Base-by-base conservation (phyloP, 2,888 invertebrate genomes). In the Hipparchia semele region DNA sequence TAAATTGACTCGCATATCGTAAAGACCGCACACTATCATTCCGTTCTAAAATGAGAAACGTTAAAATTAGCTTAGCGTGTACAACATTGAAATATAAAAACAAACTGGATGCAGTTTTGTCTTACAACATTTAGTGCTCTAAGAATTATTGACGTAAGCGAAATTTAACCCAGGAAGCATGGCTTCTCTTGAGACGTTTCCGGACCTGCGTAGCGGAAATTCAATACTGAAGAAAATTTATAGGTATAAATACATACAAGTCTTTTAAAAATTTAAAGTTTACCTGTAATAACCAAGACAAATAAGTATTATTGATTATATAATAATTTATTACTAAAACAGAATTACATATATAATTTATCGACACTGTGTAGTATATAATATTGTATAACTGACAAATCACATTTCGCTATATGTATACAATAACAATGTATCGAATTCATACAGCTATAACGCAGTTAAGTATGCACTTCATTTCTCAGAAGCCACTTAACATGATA, bases 11-110 rank as follows among this genome's bases (percentile, higher is more conserved):
- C 49, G 33, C 33, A 59, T 39, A 33, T 23, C 33, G 59, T 59
- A 56, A 56, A 67, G 67, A 67, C 13, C 56, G 56, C 56, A 58
- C 46, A 65, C 53, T 65, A 53, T 65, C 65, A 53, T 65, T 45
- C 45, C 56, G 10, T 46, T 45, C 67, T 67, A 67, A 56, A 67
- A 67, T 67, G 56, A 67, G 56, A 13, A 58, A 6, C 7, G 54
- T 39, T 67, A 67, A 56, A 58, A 58, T 67, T 67, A 58, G 56
- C 45, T 54, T 39, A 39, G 6, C 56, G 13, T 67, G 9, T 23
- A 56, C n/a, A 56, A 56, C 67, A 67, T 46, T 45, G 45, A 56
- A 5, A 56, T n/a, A 3, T 56, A 45, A 56, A 67, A 67, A 56
- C n/a, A 45, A 67, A 45, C 13, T 67, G 13, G 46, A 46, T 58